Conservation (phyloP, 2,888 invertebrate species). For the Beris morrisii region DNA sequence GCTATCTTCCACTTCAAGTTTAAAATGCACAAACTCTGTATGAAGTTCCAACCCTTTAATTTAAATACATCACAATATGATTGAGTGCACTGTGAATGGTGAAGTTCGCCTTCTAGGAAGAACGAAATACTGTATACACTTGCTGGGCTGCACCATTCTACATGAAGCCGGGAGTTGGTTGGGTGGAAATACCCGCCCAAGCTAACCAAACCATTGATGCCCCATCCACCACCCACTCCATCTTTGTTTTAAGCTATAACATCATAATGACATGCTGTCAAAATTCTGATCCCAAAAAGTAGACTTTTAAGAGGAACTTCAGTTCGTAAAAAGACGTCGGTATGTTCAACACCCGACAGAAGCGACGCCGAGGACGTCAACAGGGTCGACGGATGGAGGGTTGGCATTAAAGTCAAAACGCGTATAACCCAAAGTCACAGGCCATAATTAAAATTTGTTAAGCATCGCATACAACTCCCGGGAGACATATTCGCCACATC, state of each 20-base stretch:
- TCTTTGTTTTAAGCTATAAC: slow-evolving; percentile 21
- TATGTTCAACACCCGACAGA: not conserved
- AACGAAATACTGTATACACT: no score
- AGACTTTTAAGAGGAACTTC: slow-evolving; percentile 21
- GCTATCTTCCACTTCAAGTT: no score
- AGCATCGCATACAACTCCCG: slow-evolving; percentile 30
- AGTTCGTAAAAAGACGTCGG: no score
- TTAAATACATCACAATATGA: no score
- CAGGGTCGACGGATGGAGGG: slow-evolving; percentile 1
- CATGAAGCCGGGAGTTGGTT: no score
- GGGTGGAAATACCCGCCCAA: no score
- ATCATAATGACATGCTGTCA: slow-evolving; percentile 29
- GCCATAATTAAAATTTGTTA: slow-evolving; percentile 36
- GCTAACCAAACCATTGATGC: not conserved
- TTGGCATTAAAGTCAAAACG: slow-evolving; percentile 23
- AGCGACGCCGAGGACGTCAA: slow-evolving; percentile 1
- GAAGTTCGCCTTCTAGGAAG: no score
- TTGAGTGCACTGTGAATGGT: no score
- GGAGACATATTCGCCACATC: slow-evolving; percentile 17
- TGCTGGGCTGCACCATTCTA: no score
- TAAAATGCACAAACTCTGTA: no score
- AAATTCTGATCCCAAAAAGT: slow-evolving; percentile 26
- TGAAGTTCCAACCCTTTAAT: no score
- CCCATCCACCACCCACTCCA: not conserved
- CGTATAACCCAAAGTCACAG: slow-evolving; percentile 29